Evolutionary conservation across 2,113 vertebrate genomes (phyloP).

Genomic region (Pimephales promelas): DNA sequence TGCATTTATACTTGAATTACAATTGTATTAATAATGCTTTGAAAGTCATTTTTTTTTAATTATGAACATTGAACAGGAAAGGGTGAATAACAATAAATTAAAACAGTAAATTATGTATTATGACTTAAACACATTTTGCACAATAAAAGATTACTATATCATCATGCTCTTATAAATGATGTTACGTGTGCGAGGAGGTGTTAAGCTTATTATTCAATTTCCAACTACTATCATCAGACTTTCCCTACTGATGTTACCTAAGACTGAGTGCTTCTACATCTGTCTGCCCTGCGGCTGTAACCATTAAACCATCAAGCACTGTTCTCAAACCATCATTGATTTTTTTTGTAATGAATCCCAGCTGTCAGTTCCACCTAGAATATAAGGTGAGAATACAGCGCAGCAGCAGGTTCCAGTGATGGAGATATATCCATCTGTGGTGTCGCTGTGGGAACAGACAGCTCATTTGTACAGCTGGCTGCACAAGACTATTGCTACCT

Average conservation of each 20-base stretch:
- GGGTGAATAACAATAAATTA: neutral
- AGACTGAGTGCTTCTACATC: slow-evolving; percentile 12
- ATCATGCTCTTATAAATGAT: neutral
- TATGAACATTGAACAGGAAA: neutral
- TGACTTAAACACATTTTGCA: neutral
- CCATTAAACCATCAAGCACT: slow-evolving; percentile 36
- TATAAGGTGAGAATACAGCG: neutral
- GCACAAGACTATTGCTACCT: slow-evolving; percentile 29
- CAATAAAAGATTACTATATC: neutral
- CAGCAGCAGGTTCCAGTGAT: neutral
- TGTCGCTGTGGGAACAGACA: slow-evolving; percentile 36
- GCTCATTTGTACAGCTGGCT: slow-evolving; percentile 29
- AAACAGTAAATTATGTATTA: neutral
- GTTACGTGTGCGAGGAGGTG: neutral
- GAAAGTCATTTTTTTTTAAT: neutral
- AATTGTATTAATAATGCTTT: neutral
- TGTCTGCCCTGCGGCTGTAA: slow-evolving; percentile 13
- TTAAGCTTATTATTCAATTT: neutral
- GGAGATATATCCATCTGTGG: neutral
- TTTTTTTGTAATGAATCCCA: slow-evolving; percentile 39
- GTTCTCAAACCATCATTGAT: slow-evolving; percentile 6
- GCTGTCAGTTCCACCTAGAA: slow-evolving; percentile 11
- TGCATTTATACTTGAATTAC: neutral
- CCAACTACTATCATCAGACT: neutral
- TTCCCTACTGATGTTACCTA: slow-evolving; percentile 7